phyloP scores from a whole-genome alignment of 1,140 invertebrate species.

The Musca domestica region DNA sequence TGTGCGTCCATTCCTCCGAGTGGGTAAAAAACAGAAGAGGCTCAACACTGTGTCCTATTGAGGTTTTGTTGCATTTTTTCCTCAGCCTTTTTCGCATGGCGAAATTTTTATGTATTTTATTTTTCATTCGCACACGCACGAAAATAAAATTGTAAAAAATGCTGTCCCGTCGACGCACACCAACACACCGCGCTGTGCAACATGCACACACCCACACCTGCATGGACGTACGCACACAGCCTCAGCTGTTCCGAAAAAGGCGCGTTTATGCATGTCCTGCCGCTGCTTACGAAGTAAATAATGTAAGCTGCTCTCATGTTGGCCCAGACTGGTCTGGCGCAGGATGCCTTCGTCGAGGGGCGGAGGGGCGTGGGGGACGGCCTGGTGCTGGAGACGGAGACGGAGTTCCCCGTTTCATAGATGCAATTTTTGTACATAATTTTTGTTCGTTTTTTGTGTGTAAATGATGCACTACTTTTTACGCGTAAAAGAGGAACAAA shows the following conservation, averaged over 20 bases:
- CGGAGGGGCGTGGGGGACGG: no score
- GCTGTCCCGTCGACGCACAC: not conserved
- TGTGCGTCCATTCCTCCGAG: no score
- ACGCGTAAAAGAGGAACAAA: constrained; percentile 2
- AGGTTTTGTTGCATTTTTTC: constrained; percentile 22
- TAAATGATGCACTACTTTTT: no score
- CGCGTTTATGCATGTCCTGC: not conserved
- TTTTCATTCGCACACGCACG: constrained; percentile 23
- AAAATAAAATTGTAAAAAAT: constrained; percentile 24
- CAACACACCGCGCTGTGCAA: not conserved
- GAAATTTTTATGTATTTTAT: constrained; percentile 23
- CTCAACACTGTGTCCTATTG: constrained; percentile 15
- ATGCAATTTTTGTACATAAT: not conserved
- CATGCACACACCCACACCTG: not conserved
- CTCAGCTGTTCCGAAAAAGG: not conserved
- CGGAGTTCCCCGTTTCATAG: not conserved
- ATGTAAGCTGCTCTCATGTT: constrained; percentile 15
- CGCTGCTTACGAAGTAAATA: constrained; percentile 16
- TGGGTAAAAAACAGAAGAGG: constrained; percentile 3
- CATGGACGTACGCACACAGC: not conserved
- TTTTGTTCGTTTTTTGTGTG: not conserved
- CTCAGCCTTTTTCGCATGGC: not conserved
- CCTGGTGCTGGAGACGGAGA: no score
- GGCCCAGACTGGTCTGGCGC: not conserved
- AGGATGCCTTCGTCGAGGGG: no score